Evolutionary conservation across 2,888 invertebrate species (phyloP).

Genomic region (Tuta absoluta): DNA sequence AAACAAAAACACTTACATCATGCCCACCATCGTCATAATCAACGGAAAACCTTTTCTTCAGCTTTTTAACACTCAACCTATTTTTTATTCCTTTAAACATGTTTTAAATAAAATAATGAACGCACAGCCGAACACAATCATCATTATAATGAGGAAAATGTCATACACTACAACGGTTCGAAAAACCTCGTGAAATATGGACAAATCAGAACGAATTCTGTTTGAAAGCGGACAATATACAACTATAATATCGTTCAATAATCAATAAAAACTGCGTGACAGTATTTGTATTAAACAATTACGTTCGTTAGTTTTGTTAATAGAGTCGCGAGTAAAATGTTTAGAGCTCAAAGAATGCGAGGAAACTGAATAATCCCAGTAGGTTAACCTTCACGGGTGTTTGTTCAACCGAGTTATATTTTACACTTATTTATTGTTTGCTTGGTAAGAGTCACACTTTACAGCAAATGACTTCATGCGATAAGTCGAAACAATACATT

Average conservation of each 20-base stretch:
- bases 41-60: conserved; percentile 38
- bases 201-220: conserved; percentile 12
- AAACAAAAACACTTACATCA: conserved; percentile 7
- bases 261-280: conserved; percentile 20
- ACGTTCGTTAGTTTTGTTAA: background rate
- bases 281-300: conserved; percentile 7
- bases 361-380: conserved; percentile 41
- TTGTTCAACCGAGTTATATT: conserved; percentile 53
- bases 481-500: conserved; percentile 9
- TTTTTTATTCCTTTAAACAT: conserved; percentile 55
- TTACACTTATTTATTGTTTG: conserved; percentile 33
- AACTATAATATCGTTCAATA: background rate
- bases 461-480: conserved; percentile 16
- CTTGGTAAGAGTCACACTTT: conserved; percentile 12
- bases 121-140: conserved; percentile 27
- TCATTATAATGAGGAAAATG: conserved; percentile 31
- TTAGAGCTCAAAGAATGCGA: conserved; percentile 21
- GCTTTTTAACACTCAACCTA: conserved; percentile 54
- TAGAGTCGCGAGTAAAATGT: background rate
- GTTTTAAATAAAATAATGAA: conserved; percentile 17
- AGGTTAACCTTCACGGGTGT: conserved; percentile 50
- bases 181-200: background rate
- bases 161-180: conserved; percentile 14
- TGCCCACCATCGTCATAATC: background rate
- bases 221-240: background rate